Evolutionary conservation across 2,113 vertebrate genomes (phyloP).

Genomic region (Menura novaehollandiae): DNA sequence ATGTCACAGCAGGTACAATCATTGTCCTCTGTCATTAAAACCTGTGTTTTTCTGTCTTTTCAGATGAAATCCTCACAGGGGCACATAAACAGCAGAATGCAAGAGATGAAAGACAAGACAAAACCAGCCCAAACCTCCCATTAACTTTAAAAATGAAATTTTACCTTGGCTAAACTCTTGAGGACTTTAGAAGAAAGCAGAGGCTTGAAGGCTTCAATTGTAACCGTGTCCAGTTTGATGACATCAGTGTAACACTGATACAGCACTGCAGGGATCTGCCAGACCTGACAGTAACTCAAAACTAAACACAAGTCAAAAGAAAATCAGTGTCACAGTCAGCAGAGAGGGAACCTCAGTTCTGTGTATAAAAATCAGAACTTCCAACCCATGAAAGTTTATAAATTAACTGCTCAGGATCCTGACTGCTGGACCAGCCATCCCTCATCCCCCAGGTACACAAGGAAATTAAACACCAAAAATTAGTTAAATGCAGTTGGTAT

Average conservation of each 20-base stretch:
- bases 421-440: neutral
- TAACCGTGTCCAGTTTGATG: constrained; percentile 81
- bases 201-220: constrained; percentile 85
- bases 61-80: neutral
- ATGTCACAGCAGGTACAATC: neutral
- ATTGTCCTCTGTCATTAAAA: neutral
- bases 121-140: neutral
- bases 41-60: neutral
- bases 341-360: neutral
- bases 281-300: constrained; percentile 88
- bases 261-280: constrained; percentile 79
- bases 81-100: neutral
- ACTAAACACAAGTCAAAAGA: constrained; percentile 67
- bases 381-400: neutral
- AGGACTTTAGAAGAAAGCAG: constrained; percentile 71
- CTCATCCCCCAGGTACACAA: neutral
- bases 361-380: neutral
- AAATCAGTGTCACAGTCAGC: neutral
- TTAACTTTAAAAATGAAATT: neutral
- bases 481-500: neutral
- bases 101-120: neutral
- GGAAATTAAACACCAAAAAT: neutral
- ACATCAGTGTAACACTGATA: constrained; percentile 92
- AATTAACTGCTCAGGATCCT: neutral
- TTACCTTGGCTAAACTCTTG: constrained; percentile 81